These are phyloP conservation scores for Mirounga angustirostris DNA, from an alignment of 2,113 vertebrate species.

Conservation along the genomic window DNA sequence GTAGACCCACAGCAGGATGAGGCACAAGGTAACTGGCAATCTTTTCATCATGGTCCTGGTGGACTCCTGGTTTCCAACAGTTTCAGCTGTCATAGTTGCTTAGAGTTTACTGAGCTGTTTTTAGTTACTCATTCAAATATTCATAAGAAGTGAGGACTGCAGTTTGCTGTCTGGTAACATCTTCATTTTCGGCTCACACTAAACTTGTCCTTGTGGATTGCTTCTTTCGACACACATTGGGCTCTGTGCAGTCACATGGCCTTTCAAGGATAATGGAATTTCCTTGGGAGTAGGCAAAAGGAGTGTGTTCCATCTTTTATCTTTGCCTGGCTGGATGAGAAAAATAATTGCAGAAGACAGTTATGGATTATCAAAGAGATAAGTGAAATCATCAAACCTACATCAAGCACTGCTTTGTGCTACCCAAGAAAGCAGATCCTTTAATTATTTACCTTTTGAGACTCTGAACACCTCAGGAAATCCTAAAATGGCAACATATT, in stretches of 20 bases:
- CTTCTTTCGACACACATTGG: slow-evolving; percentile 79
- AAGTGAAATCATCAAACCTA: slow-evolving; percentile 89
- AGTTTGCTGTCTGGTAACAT: slow-evolving; percentile 91
- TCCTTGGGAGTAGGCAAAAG: slow-evolving; percentile 85
- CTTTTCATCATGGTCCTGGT: slow-evolving; percentile 85
- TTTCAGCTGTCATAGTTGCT: slow-evolving; percentile 94
- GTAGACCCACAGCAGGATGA: not conserved
- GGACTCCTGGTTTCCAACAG: slow-evolving; percentile 87
- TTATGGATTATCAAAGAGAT: slow-evolving; percentile 91
- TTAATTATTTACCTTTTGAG: slow-evolving; percentile 91
- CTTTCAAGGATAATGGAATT: slow-evolving; percentile 89
- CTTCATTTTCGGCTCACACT: slow-evolving; percentile 89
- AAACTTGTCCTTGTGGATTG: slow-evolving; percentile 87
- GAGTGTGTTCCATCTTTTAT: slow-evolving; percentile 89
- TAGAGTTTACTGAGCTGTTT: slow-evolving; percentile 92
- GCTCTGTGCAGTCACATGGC: slow-evolving; percentile 76
- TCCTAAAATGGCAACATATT: slow-evolving; percentile 82
- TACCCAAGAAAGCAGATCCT: slow-evolving; percentile 81
- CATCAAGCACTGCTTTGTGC: slow-evolving; percentile 86
- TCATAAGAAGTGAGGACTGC: slow-evolving; percentile 90
- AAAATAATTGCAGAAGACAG: slow-evolving; percentile 92
- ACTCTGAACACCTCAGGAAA: slow-evolving; percentile 84
- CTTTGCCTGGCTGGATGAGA: slow-evolving; percentile 87
- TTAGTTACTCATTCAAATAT: slow-evolving; percentile 96
- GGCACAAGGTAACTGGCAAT: slow-evolving; percentile 77